A percentile compares a stretch with the other conserved stretches of the same genome.
Conservation (phyloP, 2,797 vertebrate genomes). For the Scyliorhinus canicula region DNA sequence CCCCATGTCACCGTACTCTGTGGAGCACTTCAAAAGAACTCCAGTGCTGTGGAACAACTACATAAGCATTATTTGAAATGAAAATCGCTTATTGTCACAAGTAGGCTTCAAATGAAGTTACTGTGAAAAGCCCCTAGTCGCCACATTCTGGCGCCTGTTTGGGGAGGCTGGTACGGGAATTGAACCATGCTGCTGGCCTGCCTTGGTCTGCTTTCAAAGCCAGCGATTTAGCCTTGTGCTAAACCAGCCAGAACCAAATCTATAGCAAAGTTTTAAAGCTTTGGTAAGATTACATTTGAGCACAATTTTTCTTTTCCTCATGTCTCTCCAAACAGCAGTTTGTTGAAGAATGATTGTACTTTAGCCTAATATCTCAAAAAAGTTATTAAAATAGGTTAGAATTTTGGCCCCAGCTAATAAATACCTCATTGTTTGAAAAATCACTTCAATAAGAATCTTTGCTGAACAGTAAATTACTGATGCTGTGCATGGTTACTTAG, state of each 20-base stretch:
- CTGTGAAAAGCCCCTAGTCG: too few species aligned
- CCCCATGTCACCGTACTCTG: background rate
- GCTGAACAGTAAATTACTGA: background rate
- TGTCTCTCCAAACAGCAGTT: too few species aligned
- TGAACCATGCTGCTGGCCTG: too few species aligned
- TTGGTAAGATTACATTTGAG: background rate
- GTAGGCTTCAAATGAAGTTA: too few species aligned
- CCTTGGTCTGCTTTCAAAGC: too few species aligned
- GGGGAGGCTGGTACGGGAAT: too few species aligned
- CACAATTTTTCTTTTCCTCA: background rate
- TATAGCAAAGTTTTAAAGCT: background rate
- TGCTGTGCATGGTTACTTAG: background rate
- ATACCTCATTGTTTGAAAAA: background rate
- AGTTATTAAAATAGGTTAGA: background rate
- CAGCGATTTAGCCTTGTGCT: too few species aligned
- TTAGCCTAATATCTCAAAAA: background rate
- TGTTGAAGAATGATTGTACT: background rate
- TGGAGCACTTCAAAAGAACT: background rate
- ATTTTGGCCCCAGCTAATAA: background rate
- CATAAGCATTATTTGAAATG: conserved; percentile 12
- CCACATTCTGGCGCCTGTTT: too few species aligned
- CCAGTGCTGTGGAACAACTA: background rate
- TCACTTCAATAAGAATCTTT: background rate
- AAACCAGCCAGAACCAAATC: too few species aligned
- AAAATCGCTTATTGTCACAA: too few species aligned